phyloP scores from a whole-genome alignment of 2,797 vertebrate genomes.

The Argentina silus region DNA sequence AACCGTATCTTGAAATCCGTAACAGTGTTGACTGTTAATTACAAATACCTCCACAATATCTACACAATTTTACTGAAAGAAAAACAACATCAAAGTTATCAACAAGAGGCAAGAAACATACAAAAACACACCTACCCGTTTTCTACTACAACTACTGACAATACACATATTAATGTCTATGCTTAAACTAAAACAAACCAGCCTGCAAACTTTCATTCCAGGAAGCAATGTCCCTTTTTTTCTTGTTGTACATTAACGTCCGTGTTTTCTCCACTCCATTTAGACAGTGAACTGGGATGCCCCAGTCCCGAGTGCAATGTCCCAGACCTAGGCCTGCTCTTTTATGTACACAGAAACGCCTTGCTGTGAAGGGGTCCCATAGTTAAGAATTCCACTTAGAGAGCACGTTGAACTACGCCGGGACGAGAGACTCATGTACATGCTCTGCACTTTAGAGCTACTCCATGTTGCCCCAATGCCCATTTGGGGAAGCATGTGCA shows the following conservation, averaged over 20 bases:
- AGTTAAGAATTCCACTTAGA: conserved; percentile 84
- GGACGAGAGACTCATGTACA: conserved; percentile 67
- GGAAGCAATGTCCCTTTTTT: conserved; percentile 64
- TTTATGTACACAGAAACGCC: conserved; percentile 81
- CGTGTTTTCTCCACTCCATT: conserved; percentile 72
- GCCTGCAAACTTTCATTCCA: conserved; percentile 63
- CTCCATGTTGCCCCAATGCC: conserved; percentile 64
- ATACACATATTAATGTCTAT: conserved; percentile 36
- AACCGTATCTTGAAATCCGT: neutral
- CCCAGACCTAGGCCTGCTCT: conserved; percentile 68
- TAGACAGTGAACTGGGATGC: conserved; percentile 60
- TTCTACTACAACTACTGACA: conserved; percentile 14
- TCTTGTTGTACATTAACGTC: conserved; percentile 63
- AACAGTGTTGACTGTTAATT: neutral
- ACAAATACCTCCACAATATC: neutral
- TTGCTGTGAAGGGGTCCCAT: conserved; percentile 82
- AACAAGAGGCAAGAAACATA: neutral
- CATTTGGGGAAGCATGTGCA: conserved; percentile 49
- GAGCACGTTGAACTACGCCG: conserved; percentile 57
- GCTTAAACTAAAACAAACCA: conserved; percentile 39
- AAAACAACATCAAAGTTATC: neutral
- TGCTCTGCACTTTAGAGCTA: conserved; percentile 55
- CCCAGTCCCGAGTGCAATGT: conserved; percentile 78
- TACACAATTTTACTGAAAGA: neutral
- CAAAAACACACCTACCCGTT: neutral